Base-by-base conservation (phyloP, 2,888 invertebrate genomes). In the Deilephila porcellus region DNA sequence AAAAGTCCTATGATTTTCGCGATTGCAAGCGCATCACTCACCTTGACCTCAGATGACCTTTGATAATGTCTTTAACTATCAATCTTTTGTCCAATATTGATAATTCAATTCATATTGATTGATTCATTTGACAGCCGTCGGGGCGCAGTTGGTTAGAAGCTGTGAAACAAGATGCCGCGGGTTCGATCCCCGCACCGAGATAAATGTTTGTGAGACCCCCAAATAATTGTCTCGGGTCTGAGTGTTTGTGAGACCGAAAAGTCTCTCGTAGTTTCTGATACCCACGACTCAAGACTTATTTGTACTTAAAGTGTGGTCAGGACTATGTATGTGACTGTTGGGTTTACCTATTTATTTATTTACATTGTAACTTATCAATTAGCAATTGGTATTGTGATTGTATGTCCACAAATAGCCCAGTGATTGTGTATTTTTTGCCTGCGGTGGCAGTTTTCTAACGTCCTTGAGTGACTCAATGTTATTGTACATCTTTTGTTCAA, bases 391-490 rank as follows among this genome's bases (percentile, higher is more conserved):
- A 67, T 34, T 64, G 64, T n/a, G 20, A 45, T 25, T 52, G 25
- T 52, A 17, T 6, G 14, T 45, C 3, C 11, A 17, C 45, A 67
- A 52, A 14, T 25, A 11, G 52, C 25, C 17, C 37, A 20, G 25
- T 67, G n/a, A 19, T 45, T 45, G 67, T 52, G 7, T 45, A 52
- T 45, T 67, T 67, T 67, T 67, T 67, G 67, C 25, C 20, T 19
- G 52, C 25, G 20, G n/a, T 17, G 11, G 62, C 6, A n/a, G 67
- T 67, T 67, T 67, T 67, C 67, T 25, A 67, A 52, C 14, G 52
- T 14, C 52, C 67, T 67, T 67, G 67, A 45, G 45, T 45, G 45
- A 64, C 34, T 67, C 45, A 67, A n/a, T 45, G 45, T n/a, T 56
- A 56, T 56, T n/a, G 56, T 5, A n/a, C n/a, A n/a, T 4, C n/a